phyloP scores from a whole-genome alignment of 2,797 vertebrate genomes.

The Picus viridis region DNA sequence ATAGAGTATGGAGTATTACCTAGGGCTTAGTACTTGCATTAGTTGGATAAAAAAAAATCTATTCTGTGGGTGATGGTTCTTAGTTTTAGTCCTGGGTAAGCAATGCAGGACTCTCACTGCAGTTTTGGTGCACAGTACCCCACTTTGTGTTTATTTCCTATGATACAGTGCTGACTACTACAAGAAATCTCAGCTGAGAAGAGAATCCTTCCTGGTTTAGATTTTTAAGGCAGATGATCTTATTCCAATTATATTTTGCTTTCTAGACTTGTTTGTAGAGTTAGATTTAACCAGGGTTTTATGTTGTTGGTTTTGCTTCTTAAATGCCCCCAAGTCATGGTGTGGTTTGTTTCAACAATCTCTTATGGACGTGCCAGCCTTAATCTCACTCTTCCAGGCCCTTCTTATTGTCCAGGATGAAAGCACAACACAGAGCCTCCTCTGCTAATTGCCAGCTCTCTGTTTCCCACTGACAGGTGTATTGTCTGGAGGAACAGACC shows the following conservation, averaged over 20 bases:
- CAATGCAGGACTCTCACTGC: not conserved
- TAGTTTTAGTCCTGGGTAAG: not conserved
- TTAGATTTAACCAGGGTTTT: constrained; percentile 26
- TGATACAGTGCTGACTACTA: not conserved
- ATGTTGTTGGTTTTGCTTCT: not conserved
- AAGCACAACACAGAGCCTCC: constrained; percentile 57
- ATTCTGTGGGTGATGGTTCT: not conserved
- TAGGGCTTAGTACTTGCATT: not conserved
- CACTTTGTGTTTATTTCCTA: not conserved
- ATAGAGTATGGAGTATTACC: not conserved
- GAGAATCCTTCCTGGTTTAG: not conserved
- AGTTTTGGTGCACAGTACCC: not conserved
- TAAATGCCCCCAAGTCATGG: not conserved
- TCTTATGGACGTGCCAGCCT: constrained; percentile 53
- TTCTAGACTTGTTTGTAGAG: not conserved
- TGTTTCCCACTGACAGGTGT: constrained; percentile 77
- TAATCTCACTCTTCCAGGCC: constrained; percentile 87
- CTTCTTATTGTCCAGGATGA: constrained; percentile 79
- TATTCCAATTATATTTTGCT: not conserved
- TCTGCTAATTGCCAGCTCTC: constrained; percentile 80
- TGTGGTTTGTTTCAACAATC: constrained; percentile 41
- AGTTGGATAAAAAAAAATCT: not conserved
- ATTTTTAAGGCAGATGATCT: not conserved
- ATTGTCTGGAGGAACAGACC: constrained; percentile 78
- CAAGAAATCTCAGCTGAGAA: constrained; percentile 54